These are phyloP conservation scores for Sebastes matsubarae DNA, from an alignment of 2,797 vertebrate species.

Conservation along the genomic window DNA sequence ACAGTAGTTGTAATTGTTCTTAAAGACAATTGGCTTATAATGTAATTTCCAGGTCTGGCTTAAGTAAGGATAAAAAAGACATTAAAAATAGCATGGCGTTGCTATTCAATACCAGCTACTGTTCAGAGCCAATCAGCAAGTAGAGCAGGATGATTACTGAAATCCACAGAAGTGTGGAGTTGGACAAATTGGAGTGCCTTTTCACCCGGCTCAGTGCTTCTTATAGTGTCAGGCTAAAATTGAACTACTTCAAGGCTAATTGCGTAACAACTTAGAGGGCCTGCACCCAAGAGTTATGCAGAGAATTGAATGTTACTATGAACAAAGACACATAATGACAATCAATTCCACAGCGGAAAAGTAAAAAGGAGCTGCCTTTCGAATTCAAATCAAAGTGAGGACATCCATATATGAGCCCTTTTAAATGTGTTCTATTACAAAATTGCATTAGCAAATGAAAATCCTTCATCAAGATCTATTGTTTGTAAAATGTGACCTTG, in stretches of 20 bases:
- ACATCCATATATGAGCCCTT: constrained; percentile 15
- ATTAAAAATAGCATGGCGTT: constrained; percentile 21
- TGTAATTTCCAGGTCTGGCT: constrained; percentile 18
- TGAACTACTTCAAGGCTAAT: constrained; percentile 74
- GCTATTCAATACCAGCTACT: constrained; percentile 44
- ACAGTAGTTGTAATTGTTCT: constrained; percentile 1
- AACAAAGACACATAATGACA: constrained; percentile 78
- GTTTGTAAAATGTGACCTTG: constrained; percentile 41
- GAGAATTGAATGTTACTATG: constrained; percentile 72
- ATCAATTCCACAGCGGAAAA: constrained; percentile 64
- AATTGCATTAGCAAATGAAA: constrained; percentile 35
- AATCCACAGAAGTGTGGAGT: constrained; percentile 71
- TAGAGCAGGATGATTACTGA: constrained; percentile 69
- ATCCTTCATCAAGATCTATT: constrained; percentile 49
- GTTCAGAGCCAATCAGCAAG: constrained; percentile 72
- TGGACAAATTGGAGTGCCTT: constrained; percentile 74
- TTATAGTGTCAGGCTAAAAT: constrained; percentile 68
- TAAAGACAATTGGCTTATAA: background rate
- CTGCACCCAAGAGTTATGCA: constrained; percentile 69
- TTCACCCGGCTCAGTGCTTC: constrained; percentile 64
- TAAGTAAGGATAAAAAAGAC: constrained; percentile 28
- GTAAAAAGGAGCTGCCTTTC: constrained; percentile 48
- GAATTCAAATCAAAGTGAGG: constrained; percentile 56
- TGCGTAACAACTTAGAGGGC: constrained; percentile 70
- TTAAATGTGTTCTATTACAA: constrained; percentile 7